A percentile compares a stretch with the other conserved stretches of the same genome.
Conservation (phyloP, 2,888 invertebrate species). For the Amaurobius ferox region DNA sequence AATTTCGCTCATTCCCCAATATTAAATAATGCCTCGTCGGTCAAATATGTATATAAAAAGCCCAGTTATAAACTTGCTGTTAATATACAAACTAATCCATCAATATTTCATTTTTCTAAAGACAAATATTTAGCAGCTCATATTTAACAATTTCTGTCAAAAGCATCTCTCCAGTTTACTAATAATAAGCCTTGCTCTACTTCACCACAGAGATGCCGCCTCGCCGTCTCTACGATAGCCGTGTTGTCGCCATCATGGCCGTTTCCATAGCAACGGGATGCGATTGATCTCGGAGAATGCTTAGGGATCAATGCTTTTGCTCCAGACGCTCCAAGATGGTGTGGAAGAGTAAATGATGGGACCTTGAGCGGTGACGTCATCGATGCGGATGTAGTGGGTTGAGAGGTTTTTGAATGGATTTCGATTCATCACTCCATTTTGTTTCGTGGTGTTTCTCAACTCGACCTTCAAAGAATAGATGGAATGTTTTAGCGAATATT, state of each 20-base stretch:
- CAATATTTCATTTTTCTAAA: too few species aligned
- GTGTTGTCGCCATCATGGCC: not conserved
- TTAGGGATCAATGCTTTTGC: not conserved
- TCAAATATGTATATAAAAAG: too few species aligned
- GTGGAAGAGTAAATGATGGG: not conserved
- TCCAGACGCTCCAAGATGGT: not conserved
- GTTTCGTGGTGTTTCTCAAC: too few species aligned
- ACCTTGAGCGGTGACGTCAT: slow-evolving; percentile 2
- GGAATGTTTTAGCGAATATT: too few species aligned
- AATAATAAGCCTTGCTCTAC: not conserved
- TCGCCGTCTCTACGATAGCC: not conserved
- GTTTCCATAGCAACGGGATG: slow-evolving; percentile 36
- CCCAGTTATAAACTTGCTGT: too few species aligned
- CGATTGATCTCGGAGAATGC: slow-evolving; percentile 7
- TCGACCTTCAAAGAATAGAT: too few species aligned
- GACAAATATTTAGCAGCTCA: too few species aligned
- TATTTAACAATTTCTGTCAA: not conserved
- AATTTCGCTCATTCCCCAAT: too few species aligned
- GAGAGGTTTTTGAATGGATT: too few species aligned
- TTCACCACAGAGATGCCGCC: not conserved
- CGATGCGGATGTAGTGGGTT: not conserved
- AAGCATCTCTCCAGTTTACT: not conserved
- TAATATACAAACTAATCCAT: too few species aligned
- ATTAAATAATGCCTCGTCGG: too few species aligned
- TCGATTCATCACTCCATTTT: too few species aligned